These are phyloP conservation scores for Arenaria interpres DNA, from an alignment of 2,113 vertebrate genomes.

Conservation along the genomic window DNA sequence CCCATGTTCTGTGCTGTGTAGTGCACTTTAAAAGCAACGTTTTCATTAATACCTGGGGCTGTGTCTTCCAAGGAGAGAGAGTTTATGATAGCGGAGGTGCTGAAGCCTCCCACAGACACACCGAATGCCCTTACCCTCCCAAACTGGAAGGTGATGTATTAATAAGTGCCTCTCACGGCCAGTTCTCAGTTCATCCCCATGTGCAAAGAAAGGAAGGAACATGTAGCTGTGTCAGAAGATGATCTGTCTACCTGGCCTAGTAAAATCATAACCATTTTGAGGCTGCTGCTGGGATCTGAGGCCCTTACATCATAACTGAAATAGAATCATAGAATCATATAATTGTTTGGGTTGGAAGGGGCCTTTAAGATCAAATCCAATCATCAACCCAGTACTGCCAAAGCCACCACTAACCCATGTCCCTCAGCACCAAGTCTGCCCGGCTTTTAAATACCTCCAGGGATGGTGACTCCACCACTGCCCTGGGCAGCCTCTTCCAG, in stretches of 20 bases:
- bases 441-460: neutral
- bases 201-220: neutral
- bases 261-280: fast-evolving
- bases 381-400: neutral
- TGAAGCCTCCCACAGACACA: neutral
- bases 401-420: neutral
- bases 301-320: neutral
- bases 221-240: neutral
- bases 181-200: neutral
- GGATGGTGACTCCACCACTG: neutral
- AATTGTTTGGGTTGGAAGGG: neutral
- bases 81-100: neutral
- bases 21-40: neutral
- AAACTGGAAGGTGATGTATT: neutral
- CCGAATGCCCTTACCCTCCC: neutral
- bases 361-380: neutral
- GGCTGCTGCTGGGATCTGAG: neutral
- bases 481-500: neutral
- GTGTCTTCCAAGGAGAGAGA: neutral
- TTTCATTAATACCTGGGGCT: neutral
- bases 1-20: fast-evolving
- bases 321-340: neutral
- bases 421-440: neutral
- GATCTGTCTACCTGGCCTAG: neutral
- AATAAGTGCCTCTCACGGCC: neutral